Conservation (phyloP, 2,888 invertebrate genomes). For the Pandemis corylana region DNA sequence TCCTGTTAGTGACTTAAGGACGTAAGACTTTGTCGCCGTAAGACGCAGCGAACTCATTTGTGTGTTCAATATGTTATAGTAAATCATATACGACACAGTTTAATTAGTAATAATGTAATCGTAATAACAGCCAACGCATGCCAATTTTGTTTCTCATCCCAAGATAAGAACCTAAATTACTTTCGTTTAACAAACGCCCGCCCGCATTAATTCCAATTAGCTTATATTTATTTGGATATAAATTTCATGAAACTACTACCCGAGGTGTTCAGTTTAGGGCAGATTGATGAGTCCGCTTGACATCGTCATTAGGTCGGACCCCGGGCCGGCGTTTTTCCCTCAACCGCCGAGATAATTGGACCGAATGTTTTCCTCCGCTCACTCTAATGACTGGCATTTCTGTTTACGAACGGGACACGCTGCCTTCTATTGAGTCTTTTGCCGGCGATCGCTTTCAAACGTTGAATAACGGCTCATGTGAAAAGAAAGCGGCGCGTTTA, state of each 20-base stretch:
- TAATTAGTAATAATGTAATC: not conserved
- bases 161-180: not conserved
- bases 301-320: constrained; percentile 78
- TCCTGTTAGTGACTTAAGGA: no score
- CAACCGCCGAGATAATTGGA: constrained; percentile 73
- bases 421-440: constrained; percentile 78
- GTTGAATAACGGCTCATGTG: constrained; percentile 45
- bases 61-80: no score
- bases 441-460: constrained; percentile 62
- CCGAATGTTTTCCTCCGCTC: constrained; percentile 77
- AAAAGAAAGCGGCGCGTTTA: constrained; percentile 13
- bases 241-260: constrained; percentile 37
- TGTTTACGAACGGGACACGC: constrained; percentile 77
- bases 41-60: no score
- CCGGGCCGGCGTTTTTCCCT: constrained; percentile 69
- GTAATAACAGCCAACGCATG: not conserved
- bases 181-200: constrained; percentile 5
- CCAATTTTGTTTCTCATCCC: not conserved
- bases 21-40: no score
- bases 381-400: constrained; percentile 81
- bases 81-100: no score
- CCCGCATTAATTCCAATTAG: constrained; percentile 29
- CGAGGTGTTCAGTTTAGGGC: constrained; percentile 58
- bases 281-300: constrained; percentile 79
- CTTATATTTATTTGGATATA: constrained; percentile 32